These are phyloP conservation scores for Tromatobia lineatoria DNA, from an alignment of 2,888 invertebrate species.

Conservation along the genomic window DNA sequence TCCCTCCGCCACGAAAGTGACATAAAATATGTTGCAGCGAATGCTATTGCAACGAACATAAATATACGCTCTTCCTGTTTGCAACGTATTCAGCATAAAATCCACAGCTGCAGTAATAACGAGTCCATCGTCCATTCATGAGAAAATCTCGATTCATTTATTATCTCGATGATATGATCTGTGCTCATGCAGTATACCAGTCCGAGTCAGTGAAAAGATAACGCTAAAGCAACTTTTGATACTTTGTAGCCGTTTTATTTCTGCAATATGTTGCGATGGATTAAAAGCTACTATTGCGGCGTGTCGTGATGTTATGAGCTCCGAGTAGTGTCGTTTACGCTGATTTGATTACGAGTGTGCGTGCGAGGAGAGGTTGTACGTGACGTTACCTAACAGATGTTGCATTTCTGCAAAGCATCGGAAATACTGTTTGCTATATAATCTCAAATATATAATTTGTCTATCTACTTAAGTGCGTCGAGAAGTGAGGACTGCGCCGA, in stretches of 20 bases:
- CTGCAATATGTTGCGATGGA: constrained; percentile 24
- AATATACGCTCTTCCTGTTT: background rate
- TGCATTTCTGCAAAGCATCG: background rate
- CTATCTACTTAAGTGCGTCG: constrained; percentile 18
- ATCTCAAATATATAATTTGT: constrained; percentile 32
- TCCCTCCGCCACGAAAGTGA: constrained; percentile 2
- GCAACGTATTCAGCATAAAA: background rate
- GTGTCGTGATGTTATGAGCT: constrained; percentile 5
- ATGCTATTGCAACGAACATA: constrained; percentile 32
- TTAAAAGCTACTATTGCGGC: constrained; percentile 28
- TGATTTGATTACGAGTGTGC: constrained; percentile 15
- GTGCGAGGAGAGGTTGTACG: background rate
- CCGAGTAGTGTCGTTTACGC: constrained; percentile 11
- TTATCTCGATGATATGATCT: constrained; percentile 62
- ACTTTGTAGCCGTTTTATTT: constrained; percentile 46
- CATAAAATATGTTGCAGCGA: constrained; percentile 38
- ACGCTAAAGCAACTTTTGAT: constrained; percentile 33
- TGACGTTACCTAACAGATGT: background rate
- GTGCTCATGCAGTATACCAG: constrained; percentile 12
- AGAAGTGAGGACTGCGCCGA: background rate
- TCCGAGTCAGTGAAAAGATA: constrained; percentile 22
- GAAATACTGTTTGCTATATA: background rate
- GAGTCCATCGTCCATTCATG: constrained; percentile 60
- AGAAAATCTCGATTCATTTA: constrained; percentile 58
- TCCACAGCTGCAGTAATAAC: constrained; percentile 37